Evolutionary conservation across 2,888 invertebrate genomes (phyloP).

Genomic region (Emmelina monodactyla): DNA sequence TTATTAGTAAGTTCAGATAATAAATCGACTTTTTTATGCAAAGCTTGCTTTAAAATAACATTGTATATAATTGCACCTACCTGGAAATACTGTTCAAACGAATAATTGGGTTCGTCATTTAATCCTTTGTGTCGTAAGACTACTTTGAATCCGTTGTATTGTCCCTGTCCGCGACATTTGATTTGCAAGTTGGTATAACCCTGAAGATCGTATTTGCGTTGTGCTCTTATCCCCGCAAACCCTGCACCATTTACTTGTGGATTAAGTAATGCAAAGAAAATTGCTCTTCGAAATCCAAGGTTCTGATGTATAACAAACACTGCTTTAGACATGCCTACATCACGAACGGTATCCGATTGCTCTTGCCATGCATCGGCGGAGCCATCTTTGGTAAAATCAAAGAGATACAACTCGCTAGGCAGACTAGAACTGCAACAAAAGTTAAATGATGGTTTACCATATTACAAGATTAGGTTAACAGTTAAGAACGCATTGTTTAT

Average conservation of each 20-base stretch:
- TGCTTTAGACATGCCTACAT: slow-evolving; percentile 73
- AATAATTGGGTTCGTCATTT: slow-evolving; percentile 63
- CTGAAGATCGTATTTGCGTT: slow-evolving; percentile 53
- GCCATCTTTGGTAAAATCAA: slow-evolving; percentile 65
- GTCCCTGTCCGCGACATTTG: slow-evolving; percentile 67
- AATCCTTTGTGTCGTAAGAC: slow-evolving; percentile 65
- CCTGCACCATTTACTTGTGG: slow-evolving; percentile 74
- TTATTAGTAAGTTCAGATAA: too few species aligned
- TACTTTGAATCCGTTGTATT: slow-evolving; percentile 66
- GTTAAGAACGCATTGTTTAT: too few species aligned
- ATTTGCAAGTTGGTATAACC: slow-evolving; percentile 56
- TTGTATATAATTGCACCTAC: too few species aligned
- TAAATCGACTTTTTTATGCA: too few species aligned
- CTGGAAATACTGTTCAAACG: slow-evolving; percentile 69
- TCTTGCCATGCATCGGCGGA: slow-evolving; percentile 67
- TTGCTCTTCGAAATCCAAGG: slow-evolving; percentile 64
- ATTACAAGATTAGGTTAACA: too few species aligned
- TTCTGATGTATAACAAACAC: slow-evolving; percentile 67
- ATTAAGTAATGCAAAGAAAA: slow-evolving; percentile 70
- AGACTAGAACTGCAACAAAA: slow-evolving; percentile 20
- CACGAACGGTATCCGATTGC: slow-evolving; percentile 70
- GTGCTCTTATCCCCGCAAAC: slow-evolving; percentile 69
- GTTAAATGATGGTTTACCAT: too few species aligned
- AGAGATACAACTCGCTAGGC: slow-evolving; percentile 42
- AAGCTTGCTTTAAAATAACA: too few species aligned